Base-by-base conservation (phyloP, 1,140 invertebrate species). In the Apolygus lucorum region DNA sequence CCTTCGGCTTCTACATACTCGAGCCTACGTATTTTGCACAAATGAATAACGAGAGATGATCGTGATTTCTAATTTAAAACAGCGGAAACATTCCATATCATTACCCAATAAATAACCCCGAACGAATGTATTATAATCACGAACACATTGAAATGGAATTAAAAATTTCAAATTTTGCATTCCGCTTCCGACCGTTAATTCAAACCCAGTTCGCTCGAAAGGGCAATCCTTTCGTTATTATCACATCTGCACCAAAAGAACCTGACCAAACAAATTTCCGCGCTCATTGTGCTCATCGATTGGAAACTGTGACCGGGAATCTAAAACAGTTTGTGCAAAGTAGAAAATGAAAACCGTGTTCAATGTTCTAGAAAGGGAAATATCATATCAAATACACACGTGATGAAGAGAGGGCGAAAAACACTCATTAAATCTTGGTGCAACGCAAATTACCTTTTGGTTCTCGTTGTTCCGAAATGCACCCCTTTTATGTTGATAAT, bases 301-400 rank as follows among this genome's bases (percentile, higher is more conserved):
- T n/a, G n/a, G n/a, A n/a, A n/a, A n/a, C n/a, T n/a, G n/a, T n/a
- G n/a, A n/a, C n/a, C n/a, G n/a, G n/a, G n/a, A n/a, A n/a, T n/a
- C n/a, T n/a, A n/a, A n/a, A n/a, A n/a, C n/a, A n/a, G n/a, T 42
- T 59, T 59, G 11, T 59, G 54, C 22, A 22, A 59, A 59, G 54
- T 11, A 22, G 54, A 49, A 49, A 49, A 49, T 49, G 34, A 49
- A n/a, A 49, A 49, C 34, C 8, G 34, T 49, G 34, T 8, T 17
- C 22, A 59, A 13, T 59, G 54, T 59, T 59, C 11, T 59, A 59
- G 54, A 59, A 59, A 17, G 54, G 54, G 22, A 59, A 59, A 22
- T 59, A 59, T 59, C 54, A 59, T 59, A 59, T 59, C 54, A 59
- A 59, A 59, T 14, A 59, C 54, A 59, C n/a, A n/a, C n/a, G n/a